phyloP scores from a whole-genome alignment of 2,888 invertebrate genomes.

The Girardia tigrina region DNA sequence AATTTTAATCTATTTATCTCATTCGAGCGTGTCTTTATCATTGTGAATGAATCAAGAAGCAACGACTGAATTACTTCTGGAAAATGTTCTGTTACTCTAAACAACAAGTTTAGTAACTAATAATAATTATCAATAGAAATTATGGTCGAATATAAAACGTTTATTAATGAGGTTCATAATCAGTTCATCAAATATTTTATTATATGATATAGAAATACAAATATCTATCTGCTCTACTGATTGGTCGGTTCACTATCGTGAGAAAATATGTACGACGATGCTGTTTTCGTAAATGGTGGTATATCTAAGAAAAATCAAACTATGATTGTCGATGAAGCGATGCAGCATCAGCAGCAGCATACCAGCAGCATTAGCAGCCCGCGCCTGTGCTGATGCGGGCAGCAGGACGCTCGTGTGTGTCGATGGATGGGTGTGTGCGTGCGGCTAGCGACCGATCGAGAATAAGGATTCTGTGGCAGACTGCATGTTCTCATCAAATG shows the following conservation, averaged over 20 bases:
- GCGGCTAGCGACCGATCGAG: not conserved
- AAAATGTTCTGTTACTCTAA: no score
- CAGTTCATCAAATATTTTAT: not conserved
- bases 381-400: no score
- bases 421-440: not conserved
- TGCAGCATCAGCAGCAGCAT: no score
- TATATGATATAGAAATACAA: no score
- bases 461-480: not conserved
- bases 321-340: conserved; percentile 2
- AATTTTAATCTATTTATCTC: no score
- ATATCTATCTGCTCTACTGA: no score
- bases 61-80: no score
- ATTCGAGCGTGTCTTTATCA: no score
- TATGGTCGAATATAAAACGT: conserved; percentile 6
- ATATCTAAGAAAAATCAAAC: not conserved
- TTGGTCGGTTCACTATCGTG: not conserved
- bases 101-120: no score
- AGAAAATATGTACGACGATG: conserved; percentile 23
- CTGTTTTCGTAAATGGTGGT: conserved; percentile 23
- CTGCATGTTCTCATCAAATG: not conserved
- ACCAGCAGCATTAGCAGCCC: no score
- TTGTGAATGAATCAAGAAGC: no score
- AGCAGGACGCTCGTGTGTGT: no score
- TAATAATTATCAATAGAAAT: conserved; percentile 5
- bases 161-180: conserved; percentile 13